Conservation (phyloP, 2,888 invertebrate species). For the Zhengitettix transpicula region DNA sequence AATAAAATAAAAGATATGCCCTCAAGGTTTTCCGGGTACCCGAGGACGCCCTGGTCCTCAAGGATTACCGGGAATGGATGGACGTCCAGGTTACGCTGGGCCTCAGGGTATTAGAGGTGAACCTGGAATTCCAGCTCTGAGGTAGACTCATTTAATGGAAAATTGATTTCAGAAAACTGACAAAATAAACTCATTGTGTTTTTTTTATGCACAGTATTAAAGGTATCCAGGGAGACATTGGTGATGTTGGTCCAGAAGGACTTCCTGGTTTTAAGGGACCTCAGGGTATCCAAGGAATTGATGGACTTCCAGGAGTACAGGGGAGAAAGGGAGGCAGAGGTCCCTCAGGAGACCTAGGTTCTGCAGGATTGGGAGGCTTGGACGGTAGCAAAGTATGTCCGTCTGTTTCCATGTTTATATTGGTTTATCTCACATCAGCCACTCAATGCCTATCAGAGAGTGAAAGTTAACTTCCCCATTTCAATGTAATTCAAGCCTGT, state of each 20-base stretch:
- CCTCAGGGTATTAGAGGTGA: slow-evolving; percentile 28
- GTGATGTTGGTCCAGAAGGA: slow-evolving; percentile 21
- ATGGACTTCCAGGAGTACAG: slow-evolving; percentile 37
- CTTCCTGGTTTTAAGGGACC: slow-evolving; percentile 21
- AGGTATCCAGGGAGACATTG: slow-evolving; percentile 28
- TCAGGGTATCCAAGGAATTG: slow-evolving; percentile 24
- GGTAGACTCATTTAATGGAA: slow-evolving; percentile 17
- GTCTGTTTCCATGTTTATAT: not conserved
- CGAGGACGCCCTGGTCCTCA: slow-evolving; percentile 37
- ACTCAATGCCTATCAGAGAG: not conserved
- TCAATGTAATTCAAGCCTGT: no score
- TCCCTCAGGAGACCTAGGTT: slow-evolving; percentile 18
- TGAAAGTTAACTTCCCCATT: no score
- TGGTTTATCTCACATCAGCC: not conserved
- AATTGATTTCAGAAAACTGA: no score
- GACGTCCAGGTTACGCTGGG: slow-evolving; percentile 41
- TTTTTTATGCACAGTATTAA: slow-evolving; percentile 9
- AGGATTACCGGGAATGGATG: slow-evolving; percentile 44
- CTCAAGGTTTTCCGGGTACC: slow-evolving; percentile 37
- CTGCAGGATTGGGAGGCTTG: slow-evolving; percentile 19
- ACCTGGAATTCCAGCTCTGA: slow-evolving; percentile 24
- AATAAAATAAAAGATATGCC: no score
- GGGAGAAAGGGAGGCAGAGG: slow-evolving; percentile 20
- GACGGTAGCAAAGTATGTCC: not conserved
- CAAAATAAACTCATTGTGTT: no score